Conservation (phyloP, 2,113 vertebrate genomes). For the Vulpes vulpes region DNA sequence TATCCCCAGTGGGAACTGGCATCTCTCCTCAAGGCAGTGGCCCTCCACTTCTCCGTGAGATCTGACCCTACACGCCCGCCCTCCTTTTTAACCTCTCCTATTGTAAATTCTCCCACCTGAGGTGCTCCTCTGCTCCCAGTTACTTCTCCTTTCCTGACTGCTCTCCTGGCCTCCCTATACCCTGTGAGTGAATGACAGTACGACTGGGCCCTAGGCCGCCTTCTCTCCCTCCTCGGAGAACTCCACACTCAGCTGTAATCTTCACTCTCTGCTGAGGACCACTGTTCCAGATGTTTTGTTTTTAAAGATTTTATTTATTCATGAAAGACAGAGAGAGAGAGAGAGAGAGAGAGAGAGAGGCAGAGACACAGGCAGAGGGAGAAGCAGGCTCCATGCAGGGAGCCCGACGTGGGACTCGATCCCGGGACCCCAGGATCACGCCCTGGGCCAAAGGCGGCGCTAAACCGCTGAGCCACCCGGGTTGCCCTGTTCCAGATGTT, state of each 20-base stretch:
- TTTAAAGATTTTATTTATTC: too few species aligned
- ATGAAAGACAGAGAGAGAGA: too few species aligned
- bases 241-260: not conserved
- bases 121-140: not conserved
- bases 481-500: not conserved
- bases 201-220: not conserved
- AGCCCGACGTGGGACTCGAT: too few species aligned
- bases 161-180: not conserved
- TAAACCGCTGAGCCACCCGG: too few species aligned
- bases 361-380: too few species aligned
- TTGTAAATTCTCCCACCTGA: not conserved
- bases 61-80: not conserved
- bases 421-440: too few species aligned
- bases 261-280: not conserved
- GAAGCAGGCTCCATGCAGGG: too few species aligned
- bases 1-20: not conserved
- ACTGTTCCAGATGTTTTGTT: not conserved
- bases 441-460: too few species aligned
- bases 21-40: not conserved
- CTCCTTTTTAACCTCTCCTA: not conserved
- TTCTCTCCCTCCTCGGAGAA: not conserved
- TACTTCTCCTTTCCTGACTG: not conserved
- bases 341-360: too few species aligned
- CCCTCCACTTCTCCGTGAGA: not conserved
- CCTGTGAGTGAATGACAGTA: rapidly evolving